Percentiles rank a stretch among this genome's conserved stretches.
Conservation (phyloP, 2,888 invertebrate species). For the Eudasyphora cyanicolor region DNA sequence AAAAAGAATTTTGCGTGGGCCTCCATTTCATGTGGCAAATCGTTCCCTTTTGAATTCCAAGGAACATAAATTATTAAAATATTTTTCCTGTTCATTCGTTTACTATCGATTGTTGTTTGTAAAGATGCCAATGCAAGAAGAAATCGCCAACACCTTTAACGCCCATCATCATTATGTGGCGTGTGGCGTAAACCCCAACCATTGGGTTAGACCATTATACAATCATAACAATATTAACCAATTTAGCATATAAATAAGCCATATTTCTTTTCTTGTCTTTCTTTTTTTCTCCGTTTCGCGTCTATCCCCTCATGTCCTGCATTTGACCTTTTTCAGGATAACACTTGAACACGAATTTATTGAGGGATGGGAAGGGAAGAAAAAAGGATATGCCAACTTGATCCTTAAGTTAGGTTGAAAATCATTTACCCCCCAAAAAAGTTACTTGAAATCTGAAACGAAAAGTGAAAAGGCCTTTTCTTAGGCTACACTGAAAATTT, state of each 20-base stretch:
- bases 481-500: not conserved
- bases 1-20: too few relatives aligned
- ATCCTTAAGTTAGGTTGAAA: too few relatives aligned
- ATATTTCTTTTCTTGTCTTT: not conserved
- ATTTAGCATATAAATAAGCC: slow-evolving; percentile 58
- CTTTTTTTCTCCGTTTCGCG: not conserved
- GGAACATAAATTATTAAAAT: too few relatives aligned
- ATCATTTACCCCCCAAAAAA: not conserved
- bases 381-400: not conserved
- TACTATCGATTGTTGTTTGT: too few relatives aligned
- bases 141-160: too few relatives aligned
- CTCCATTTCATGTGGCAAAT: too few relatives aligned
- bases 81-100: too few relatives aligned
- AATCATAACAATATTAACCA: slow-evolving; percentile 48
- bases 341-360: slow-evolving; percentile 4
- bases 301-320: not conserved
- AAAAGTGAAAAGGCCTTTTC: not conserved
- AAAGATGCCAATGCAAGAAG: too few relatives aligned
- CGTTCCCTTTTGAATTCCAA: too few relatives aligned
- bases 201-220: not conserved
- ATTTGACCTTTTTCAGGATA: slow-evolving; percentile 48
- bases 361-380: not conserved
- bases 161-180: too few relatives aligned
- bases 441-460: not conserved
- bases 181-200: not conserved